These are phyloP conservation scores for Ophion ellenae DNA, from an alignment of 2,888 invertebrate species.

Conservation along the genomic window DNA sequence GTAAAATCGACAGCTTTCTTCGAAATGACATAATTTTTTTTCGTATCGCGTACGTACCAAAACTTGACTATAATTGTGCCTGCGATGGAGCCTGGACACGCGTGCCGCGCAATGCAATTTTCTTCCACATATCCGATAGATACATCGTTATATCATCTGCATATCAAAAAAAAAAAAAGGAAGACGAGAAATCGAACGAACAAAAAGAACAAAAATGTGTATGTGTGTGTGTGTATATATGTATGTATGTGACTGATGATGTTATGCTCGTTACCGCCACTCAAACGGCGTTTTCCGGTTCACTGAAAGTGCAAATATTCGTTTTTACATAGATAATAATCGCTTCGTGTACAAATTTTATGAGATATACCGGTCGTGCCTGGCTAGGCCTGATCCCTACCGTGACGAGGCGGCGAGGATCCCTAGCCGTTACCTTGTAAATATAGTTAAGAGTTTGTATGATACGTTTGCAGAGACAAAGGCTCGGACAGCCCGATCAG, in stretches of 20 bases:
- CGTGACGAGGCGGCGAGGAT: slow-evolving; percentile 12
- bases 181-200: background rate
- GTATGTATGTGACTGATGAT: background rate
- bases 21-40: background rate
- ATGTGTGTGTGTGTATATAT: too few relatives aligned
- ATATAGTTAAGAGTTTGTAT: slow-evolving; percentile 63
- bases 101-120: slow-evolving; percentile 13
- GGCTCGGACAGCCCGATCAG: background rate
- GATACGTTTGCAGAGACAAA: background rate
- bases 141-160: slow-evolving; percentile 48
- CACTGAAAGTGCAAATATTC: slow-evolving; percentile 75
- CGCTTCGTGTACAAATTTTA: slow-evolving; percentile 66
- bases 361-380: slow-evolving; percentile 66
- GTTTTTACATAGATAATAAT: slow-evolving; percentile 66
- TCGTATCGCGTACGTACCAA: too few relatives aligned
- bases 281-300: slow-evolving; percentile 41
- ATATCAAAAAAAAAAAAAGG: slow-evolving; percentile 47
- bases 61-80: too few relatives aligned
- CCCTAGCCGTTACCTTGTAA: slow-evolving; percentile 59
- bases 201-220: background rate
- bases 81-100: background rate
- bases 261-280: slow-evolving; percentile 6
- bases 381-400: slow-evolving; percentile 38
- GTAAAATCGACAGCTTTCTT: background rate
- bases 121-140: slow-evolving; percentile 42